Percentiles rank a stretch among this genome's conserved stretches.
phyloP scores from a whole-genome alignment of 2,888 invertebrate genomes.

The Lithophane ornitopus region DNA sequence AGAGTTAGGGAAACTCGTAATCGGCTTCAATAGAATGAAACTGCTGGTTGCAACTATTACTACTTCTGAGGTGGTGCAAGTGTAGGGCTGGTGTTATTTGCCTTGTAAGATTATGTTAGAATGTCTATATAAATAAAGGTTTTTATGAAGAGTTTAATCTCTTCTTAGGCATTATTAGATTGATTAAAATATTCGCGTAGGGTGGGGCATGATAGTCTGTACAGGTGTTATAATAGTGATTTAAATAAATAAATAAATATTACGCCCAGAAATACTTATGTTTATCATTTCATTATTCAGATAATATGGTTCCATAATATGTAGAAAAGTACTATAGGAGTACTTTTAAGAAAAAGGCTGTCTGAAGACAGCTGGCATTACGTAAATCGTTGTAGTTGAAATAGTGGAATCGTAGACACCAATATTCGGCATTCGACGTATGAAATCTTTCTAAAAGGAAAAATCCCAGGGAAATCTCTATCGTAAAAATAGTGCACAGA shows the following conservation, averaged over 20 bases:
- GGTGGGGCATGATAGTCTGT: too few species aligned
- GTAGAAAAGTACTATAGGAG: background rate
- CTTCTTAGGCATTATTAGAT: background rate
- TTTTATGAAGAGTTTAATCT: too few species aligned
- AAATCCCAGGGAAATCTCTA: conserved; percentile 5
- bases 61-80: conserved; percentile 60
- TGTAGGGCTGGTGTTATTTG: conserved; percentile 9
- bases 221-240: too few species aligned
- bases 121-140: background rate
- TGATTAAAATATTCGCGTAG: background rate
- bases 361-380: background rate
- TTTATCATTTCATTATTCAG: background rate
- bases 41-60: conserved; percentile 73
- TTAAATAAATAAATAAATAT: background rate
- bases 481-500: background rate
- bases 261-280: background rate
- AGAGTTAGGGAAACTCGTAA: conserved; percentile 71
- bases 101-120: background rate
- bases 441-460: conserved; percentile 6
- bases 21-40: conserved; percentile 77
- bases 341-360: background rate
- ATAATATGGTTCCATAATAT: background rate
- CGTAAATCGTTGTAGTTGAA: conserved; percentile 15
- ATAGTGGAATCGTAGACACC: conserved; percentile 17
- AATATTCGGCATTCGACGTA: conserved; percentile 11